Conservation (phyloP, 2,797 vertebrate species). For the Fistularia tabacaria region DNA sequence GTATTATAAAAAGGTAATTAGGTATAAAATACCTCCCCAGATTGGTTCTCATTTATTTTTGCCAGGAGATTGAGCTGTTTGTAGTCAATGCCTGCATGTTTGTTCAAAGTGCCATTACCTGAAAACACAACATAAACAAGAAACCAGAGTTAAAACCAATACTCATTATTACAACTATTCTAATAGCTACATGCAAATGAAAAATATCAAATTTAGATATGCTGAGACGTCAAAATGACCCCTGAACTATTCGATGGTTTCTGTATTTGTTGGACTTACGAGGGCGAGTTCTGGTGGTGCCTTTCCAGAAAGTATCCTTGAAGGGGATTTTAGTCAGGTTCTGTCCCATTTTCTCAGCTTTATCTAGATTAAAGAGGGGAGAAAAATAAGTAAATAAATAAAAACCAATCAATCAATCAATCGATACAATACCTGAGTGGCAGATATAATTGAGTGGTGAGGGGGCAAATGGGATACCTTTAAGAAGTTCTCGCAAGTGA, state of each 20-base stretch:
- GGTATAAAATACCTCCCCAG: conserved; percentile 84
- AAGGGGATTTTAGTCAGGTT: conserved; percentile 91
- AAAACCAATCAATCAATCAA: neutral
- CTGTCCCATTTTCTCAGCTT: conserved; percentile 94
- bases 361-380: conserved; percentile 71
- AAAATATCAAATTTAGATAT: too few species aligned
- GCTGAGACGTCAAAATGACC: neutral
- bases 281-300: conserved; percentile 93
- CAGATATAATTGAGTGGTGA: neutral
- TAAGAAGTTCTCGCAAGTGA: conserved; percentile 83
- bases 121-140: conserved; percentile 29
- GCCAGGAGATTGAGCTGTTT: conserved; percentile 86
- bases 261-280: conserved; percentile 74
- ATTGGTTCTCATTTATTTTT: conserved; percentile 94
- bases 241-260: conserved; percentile 18
- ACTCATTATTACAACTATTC: too few species aligned
- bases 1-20: neutral
- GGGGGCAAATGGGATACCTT: conserved; percentile 68
- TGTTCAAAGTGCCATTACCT: conserved; percentile 97
- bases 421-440: too few species aligned
- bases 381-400: neutral
- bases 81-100: conserved; percentile 92
- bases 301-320: conserved; percentile 98
- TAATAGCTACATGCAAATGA: too few species aligned
- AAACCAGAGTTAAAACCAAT: neutral